A percentile compares a stretch with the other conserved stretches of the same genome.
These are phyloP conservation scores for Amaurobius ferox DNA, from an alignment of 2,888 invertebrate species.

Conservation along the genomic window DNA sequence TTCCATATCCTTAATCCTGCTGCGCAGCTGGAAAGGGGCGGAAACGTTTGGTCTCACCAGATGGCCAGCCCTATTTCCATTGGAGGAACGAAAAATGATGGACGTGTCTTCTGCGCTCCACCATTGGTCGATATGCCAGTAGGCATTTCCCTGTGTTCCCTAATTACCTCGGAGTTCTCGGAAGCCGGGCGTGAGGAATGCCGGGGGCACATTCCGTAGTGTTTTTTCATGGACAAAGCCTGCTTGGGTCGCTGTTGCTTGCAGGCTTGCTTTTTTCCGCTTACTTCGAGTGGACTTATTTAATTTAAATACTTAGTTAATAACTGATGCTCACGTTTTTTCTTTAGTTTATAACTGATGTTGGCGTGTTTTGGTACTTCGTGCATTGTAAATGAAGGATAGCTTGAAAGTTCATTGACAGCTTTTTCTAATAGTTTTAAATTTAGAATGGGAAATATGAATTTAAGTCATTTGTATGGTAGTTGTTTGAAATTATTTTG, in stretches of 20 bases:
- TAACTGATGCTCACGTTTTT: not conserved
- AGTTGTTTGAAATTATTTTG: too few species aligned
- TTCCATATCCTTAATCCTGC: conserved; percentile 8
- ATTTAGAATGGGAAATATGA: too few species aligned
- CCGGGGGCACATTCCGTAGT: conserved; percentile 53
- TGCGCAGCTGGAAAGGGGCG: conserved; percentile 35
- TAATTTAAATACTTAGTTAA: not conserved
- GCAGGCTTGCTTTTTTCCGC: not conserved
- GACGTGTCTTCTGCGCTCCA: not conserved
- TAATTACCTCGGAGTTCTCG: conserved; percentile 55
- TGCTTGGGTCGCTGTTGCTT: conserved; percentile 15
- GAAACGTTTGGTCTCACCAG: conserved; percentile 32
- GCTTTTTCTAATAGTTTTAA: not conserved
- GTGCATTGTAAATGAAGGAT: not conserved
- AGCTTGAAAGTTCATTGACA: not conserved
- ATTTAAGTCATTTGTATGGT: too few species aligned
- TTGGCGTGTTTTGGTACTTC: too few species aligned
- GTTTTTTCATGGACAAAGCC: conserved; percentile 54
- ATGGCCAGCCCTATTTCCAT: conserved; percentile 39
- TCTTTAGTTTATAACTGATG: too few species aligned
- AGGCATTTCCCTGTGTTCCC: conserved; percentile 20
- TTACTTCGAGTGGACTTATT: conserved; percentile 4
- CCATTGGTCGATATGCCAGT: not conserved
- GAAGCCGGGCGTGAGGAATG: conserved; percentile 39
- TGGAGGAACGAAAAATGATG: conserved; percentile 19